Evolutionary conservation across 2,888 invertebrate genomes (phyloP).

Genomic region (Dryocosmus kuriphilus): DNA sequence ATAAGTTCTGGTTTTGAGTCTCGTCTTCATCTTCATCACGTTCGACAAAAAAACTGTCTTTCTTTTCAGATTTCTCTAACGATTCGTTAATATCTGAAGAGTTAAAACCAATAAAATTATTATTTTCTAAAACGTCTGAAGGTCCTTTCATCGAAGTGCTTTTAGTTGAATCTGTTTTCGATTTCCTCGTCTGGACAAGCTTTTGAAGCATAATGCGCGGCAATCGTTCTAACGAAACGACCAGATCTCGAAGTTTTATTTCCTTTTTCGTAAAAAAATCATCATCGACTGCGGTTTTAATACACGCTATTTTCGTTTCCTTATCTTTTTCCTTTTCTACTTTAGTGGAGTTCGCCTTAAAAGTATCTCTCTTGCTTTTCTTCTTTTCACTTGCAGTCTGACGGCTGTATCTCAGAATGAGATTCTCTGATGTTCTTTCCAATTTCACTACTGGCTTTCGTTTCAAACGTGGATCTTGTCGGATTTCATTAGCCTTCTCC

Average conservation of each 20-base stretch:
- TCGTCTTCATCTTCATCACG: background rate
- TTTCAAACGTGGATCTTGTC: background rate
- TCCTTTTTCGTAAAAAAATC: background rate
- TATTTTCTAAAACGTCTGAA: background rate
- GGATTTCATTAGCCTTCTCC: background rate
- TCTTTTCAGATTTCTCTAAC: background rate
- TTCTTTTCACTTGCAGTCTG: background rate
- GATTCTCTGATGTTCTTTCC: background rate
- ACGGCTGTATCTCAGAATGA: background rate
- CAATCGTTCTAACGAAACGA: background rate
- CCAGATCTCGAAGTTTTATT: background rate
- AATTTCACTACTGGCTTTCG: background rate
- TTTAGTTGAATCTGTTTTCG: background rate
- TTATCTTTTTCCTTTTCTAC: background rate
- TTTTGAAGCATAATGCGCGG: background rate
- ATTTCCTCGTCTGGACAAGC: background rate
- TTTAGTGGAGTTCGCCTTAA: background rate
- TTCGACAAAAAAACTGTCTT: background rate
- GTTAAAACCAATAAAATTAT: background rate
- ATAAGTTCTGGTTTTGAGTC: background rate
- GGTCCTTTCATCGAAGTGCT: background rate
- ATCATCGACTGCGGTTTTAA: background rate
- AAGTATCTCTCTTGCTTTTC: background rate
- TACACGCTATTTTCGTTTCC: background rate
- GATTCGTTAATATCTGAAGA: background rate